Evolutionary conservation across 2,113 vertebrate genomes (phyloP), one percentile per base, ranked within the genome.

Genomic region (Eudyptes chrysolophus): DNA sequence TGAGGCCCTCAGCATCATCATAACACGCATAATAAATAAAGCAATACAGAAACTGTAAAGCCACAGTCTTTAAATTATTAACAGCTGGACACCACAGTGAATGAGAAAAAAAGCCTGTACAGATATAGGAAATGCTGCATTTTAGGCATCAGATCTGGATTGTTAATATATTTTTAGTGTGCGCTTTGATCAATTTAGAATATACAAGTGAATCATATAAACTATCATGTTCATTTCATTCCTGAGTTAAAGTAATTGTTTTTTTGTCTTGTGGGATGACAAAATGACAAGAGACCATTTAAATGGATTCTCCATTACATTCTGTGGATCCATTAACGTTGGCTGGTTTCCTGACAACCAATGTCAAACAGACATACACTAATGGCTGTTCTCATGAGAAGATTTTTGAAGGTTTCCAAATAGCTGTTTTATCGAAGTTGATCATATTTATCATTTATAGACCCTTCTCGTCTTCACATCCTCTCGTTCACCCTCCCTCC

Each of bases 291-390:
- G 90, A 92, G 84, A 97, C 57, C 51, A 80, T 92, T 95, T 92
- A 95, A 95, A 96, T 91, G 87, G 55, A 83, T 96, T 95, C 92
- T 87, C 89, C 61, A 71, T 94, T 95, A 62, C 42, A 79, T 97
- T 96, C 61, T 90, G 51, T 61, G 42, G 68, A 71, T 89, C 76
- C 79, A 96, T 94, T 95, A 96, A 89, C 7, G 9, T 40, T 96
- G 92, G 89, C 96, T 93, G 89, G 71, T 95, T 92, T 95, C 89
- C 89, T 94, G 96, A 94, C 79, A 86, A 68, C 65, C 88, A 58
- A 16, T 95, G 88, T 94, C 85, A 96, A 90, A 94, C 64, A 96
- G 93, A 95, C 29, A 88, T 74, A 79, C 34, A 25, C 49, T 95
- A 95, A 96, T 92, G 74, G 65, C 57, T 84, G 57, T 92, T 87